Evolutionary conservation across 2,888 invertebrate species (phyloP), one percentile per base, ranked within the genome.

Genomic region (Mesorhabditis spiculigera): DNA sequence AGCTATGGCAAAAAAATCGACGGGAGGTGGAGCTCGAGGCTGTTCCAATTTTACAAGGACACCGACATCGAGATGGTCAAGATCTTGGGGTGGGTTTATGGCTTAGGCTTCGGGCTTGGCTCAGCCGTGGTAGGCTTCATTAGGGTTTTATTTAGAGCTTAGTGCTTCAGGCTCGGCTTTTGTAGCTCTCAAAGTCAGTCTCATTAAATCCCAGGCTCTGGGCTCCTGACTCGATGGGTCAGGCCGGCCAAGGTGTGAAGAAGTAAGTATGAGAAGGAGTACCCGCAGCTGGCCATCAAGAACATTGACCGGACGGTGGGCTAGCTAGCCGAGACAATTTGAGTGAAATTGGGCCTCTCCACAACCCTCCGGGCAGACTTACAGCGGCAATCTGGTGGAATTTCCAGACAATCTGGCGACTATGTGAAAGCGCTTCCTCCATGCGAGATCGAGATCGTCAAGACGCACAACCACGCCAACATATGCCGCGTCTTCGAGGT

Each of bases 381-480:
- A n/a, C n/a, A n/a, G n/a, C n/a, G n/a, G n/a, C n/a, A n/a, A 28
- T 28, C 3, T 67, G 45, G n/a, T 2, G 61, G 28, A n/a, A n/a
- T 10, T 45, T 68, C 64, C 44, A 71, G 89, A 8, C 90, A 90
- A 82, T 92, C 92, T 1, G 91, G 92, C 79, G 92, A 93, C 86
- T 93, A 92, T 82, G 90, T 91, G 16, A n/a, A 89, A 89, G 58
- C 92, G 92, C 86, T 93, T 93, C 87, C 88, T 71, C 93, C 93
- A 0, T 89, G 93, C 70, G 93, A 93, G 87, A 88, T 93, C 72
- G 91, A 92, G 79, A 91, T 93, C 68, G 87, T 93, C 69, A 90
- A 91, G 63, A 90, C 90, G 78, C 86, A 93, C 64, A 91, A 91
- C 83, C 93, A 93, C 86, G 92, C 92, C 0, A 91, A 93, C 85